These are phyloP conservation scores for Nasonia vitripennis DNA, from an alignment of 1,140 invertebrate genomes.

Conservation along the genomic window DNA sequence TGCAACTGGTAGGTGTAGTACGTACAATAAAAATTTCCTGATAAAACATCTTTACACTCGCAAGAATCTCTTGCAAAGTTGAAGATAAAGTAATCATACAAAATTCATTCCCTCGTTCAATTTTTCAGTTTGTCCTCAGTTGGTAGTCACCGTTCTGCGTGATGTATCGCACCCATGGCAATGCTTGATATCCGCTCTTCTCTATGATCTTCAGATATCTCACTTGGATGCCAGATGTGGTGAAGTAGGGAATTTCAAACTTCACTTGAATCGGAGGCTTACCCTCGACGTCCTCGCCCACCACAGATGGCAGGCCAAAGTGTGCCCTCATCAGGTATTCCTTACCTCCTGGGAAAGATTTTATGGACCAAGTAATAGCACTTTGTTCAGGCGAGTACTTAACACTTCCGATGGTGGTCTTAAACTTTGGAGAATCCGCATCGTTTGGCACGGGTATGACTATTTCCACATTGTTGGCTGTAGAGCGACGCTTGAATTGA, in stretches of 20 bases:
- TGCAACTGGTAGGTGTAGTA: neutral
- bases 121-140: slow-evolving; percentile 89
- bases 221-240: slow-evolving; percentile 99
- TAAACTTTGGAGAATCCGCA: slow-evolving; percentile 99
- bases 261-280: slow-evolving; percentile 99
- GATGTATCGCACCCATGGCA: slow-evolving; percentile 99
- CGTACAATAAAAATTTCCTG: slow-evolving; percentile 20
- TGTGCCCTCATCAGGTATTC: slow-evolving; percentile 99
- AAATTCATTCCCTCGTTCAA: neutral
- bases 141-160: slow-evolving; percentile 99
- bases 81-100: neutral
- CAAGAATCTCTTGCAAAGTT: neutral
- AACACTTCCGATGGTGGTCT: slow-evolving; percentile 97
- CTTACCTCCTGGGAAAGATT: slow-evolving; percentile 99
- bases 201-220: slow-evolving; percentile 99
- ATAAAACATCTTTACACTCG: slow-evolving; percentile 18
- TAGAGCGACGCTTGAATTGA: slow-evolving; percentile 98
- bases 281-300: slow-evolving; percentile 95
- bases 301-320: slow-evolving; percentile 98
- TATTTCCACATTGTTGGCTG: slow-evolving; percentile 99
- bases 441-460: slow-evolving; percentile 98
- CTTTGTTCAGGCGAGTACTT: slow-evolving; percentile 98
- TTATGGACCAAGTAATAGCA: slow-evolving; percentile 99
- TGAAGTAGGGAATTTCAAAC: slow-evolving; percentile 99
- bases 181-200: slow-evolving; percentile 98